Percentiles rank a stretch among this genome's conserved stretches.
These are phyloP conservation scores for Litoditis marina DNA, from an alignment of 2,888 invertebrate genomes.

Conservation along the genomic window DNA sequence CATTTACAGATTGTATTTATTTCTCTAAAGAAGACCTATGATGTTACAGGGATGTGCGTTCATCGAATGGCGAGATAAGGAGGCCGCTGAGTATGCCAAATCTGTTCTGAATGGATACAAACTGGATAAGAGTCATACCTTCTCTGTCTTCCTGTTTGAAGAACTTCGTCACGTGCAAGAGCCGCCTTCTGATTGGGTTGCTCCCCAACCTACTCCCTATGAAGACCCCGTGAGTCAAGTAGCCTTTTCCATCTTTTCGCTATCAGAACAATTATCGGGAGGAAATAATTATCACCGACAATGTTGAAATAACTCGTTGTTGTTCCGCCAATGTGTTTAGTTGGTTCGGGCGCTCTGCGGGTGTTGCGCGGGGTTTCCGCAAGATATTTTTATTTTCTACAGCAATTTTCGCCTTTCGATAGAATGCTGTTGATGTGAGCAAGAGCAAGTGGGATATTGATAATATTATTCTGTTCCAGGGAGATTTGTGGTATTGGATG, in stretches of 20 bases:
- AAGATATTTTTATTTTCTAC: too few relatives aligned
- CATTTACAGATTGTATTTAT: too few relatives aligned
- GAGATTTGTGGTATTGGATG: constrained; percentile 86
- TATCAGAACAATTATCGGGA: not conserved
- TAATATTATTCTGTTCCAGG: constrained; percentile 64
- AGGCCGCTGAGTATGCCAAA: constrained; percentile 73
- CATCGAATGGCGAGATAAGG: constrained; percentile 49
- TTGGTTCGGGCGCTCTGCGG: too few relatives aligned
- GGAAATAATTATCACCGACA: too few relatives aligned
- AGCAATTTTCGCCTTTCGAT: too few relatives aligned
- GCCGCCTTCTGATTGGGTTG: constrained; percentile 87
- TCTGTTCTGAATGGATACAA: constrained; percentile 85
- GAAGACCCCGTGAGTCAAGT: constrained; percentile 68
- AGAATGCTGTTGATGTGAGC: too few relatives aligned
- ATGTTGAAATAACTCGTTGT: too few relatives aligned
- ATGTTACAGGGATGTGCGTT: constrained; percentile 54
- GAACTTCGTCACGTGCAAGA: constrained; percentile 77
- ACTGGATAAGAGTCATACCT: constrained; percentile 90
- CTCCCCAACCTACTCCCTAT: constrained; percentile 83
- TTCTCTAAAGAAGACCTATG: not conserved
- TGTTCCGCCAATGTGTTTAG: too few relatives aligned
- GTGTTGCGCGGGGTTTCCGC: too few relatives aligned
- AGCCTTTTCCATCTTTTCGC: not conserved
- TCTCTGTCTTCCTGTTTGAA: constrained; percentile 83
- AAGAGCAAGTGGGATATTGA: too few relatives aligned